These are phyloP conservation scores for Drosophila paramelanica DNA, from an alignment of 2,888 invertebrate genomes.

Conservation along the genomic window DNA sequence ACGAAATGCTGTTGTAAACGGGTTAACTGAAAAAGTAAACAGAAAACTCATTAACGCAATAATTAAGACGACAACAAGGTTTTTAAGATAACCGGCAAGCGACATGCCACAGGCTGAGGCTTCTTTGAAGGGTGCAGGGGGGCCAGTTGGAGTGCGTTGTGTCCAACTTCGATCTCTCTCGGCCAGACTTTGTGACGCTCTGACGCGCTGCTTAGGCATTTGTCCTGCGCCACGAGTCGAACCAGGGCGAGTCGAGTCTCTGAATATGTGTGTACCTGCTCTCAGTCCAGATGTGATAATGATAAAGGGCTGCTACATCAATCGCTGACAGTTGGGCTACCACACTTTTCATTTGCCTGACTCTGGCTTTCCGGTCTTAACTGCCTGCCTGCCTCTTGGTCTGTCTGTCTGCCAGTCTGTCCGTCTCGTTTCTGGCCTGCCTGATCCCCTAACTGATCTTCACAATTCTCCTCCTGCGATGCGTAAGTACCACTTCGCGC, in stretches of 20 bases:
- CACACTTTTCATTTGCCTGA: slow-evolving; percentile 77
- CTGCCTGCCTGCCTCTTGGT: not conserved
- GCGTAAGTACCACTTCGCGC: slow-evolving; percentile 80
- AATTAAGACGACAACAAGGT: slow-evolving; percentile 84
- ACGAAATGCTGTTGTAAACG: slow-evolving; percentile 78
- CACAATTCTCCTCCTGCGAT: slow-evolving; percentile 43
- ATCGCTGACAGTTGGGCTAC: slow-evolving; percentile 81
- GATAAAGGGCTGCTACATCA: slow-evolving; percentile 81
- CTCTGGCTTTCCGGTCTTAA: slow-evolving; percentile 23
- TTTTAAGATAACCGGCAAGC: slow-evolving; percentile 77
- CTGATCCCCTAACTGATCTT: slow-evolving; percentile 38
- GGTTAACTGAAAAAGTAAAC: slow-evolving; percentile 72
- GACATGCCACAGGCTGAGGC: slow-evolving; percentile 61
- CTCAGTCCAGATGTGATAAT: slow-evolving; percentile 79
- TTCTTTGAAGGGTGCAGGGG: slow-evolving; percentile 5
- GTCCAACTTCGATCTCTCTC: slow-evolving; percentile 8
- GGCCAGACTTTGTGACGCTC: slow-evolving; percentile 76
- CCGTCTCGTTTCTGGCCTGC: slow-evolving; percentile 2
- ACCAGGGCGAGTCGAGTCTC: slow-evolving; percentile 22
- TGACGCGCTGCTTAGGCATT: slow-evolving; percentile 81
- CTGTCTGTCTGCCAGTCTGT: slow-evolving; percentile 14
- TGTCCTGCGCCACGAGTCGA: slow-evolving; percentile 67
- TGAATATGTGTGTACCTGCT: slow-evolving; percentile 62
- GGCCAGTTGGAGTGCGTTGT: slow-evolving; percentile 1
- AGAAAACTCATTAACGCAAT: slow-evolving; percentile 84